Base-by-base conservation (phyloP, 2,888 invertebrate species). In the Pyrrhia umbra region DNA sequence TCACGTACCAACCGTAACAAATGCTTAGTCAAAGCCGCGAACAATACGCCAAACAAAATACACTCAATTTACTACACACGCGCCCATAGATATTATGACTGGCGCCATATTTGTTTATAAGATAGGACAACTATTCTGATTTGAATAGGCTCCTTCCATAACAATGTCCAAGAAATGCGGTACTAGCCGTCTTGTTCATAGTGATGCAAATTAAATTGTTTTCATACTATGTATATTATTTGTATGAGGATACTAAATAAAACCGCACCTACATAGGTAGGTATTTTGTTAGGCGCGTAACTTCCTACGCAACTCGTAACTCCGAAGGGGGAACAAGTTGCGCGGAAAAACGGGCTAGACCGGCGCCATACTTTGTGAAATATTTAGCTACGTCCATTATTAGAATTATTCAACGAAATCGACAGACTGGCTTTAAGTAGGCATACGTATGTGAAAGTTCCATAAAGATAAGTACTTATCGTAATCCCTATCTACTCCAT, bases 301-400 rank as follows among this genome's bases (percentile, higher is more conserved):
- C 66, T 58, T 64, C 61, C 67, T 63, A 75, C 79, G 65, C 71
- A 67, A 78, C 50, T 30, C 13, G 23, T 39, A 61, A 56, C 39
- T 46, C 25, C 15, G 39, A 68, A 37, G 58, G 21, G 37, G 39
- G 47, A 77, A 70, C 65, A 42, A 51, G 61, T 62, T 69, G 57
- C 56, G 55, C 55, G 64, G 75, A 25, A 65, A 66, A 75, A 58
- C 65, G 34, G 47, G 57, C 78, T 60, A 51, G 58, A 54, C 66
- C 58, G 75, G 54, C 63, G 54, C 40, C 54, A 59, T 49, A 39
- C 46, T 74, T 34, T 74, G 57, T 59, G 69, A 77, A 77, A 74
- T 62, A 54, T 55, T 56, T 40, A 30, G 23, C 4, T 43, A 52
- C 57, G 25, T 42, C 37, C 43, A 50, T 50, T 56, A 25, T 20